These are phyloP conservation scores for Eupsilia transversa DNA, from an alignment of 2,888 invertebrate species.

Conservation along the genomic window DNA sequence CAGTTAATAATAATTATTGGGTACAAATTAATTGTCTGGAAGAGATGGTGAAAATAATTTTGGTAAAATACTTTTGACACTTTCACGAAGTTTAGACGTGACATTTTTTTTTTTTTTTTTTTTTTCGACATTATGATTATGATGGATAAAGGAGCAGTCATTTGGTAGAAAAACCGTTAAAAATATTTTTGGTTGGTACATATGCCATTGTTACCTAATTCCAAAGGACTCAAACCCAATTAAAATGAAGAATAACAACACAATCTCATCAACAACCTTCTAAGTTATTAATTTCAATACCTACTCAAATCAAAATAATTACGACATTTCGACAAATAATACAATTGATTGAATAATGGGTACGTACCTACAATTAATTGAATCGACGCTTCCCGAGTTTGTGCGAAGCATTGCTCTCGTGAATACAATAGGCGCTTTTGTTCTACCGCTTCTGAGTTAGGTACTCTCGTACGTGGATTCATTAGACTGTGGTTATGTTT, in stretches of 20 bases:
- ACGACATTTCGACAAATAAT: constrained; percentile 41
- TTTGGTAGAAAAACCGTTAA: too few relatives aligned
- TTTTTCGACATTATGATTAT: too few relatives aligned
- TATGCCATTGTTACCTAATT: background rate
- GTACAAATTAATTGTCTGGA: background rate
- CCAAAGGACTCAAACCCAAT: background rate
- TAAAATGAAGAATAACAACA: constrained; percentile 23
- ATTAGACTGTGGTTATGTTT: constrained; percentile 39
- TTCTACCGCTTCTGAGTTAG: constrained; percentile 40
- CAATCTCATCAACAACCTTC: constrained; percentile 22
- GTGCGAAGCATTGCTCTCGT: constrained; percentile 52
- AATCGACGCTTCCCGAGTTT: constrained; percentile 55
- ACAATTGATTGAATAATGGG: constrained; percentile 55
- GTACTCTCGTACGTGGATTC: constrained; percentile 33
- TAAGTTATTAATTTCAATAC: constrained; percentile 42
- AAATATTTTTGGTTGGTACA: too few relatives aligned
- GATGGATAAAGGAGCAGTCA: too few relatives aligned
- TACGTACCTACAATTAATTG: constrained; percentile 58
- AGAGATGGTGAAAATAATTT: background rate
- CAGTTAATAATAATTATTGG: background rate
- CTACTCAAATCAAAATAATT: constrained; percentile 56
- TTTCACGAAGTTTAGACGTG: background rate
- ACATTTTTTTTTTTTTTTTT: too few relatives aligned
- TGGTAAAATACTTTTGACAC: background rate
- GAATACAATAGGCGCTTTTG: constrained; percentile 56